phyloP scores from a whole-genome alignment of 2,797 vertebrate species.

The Sitta carolinensis region DNA sequence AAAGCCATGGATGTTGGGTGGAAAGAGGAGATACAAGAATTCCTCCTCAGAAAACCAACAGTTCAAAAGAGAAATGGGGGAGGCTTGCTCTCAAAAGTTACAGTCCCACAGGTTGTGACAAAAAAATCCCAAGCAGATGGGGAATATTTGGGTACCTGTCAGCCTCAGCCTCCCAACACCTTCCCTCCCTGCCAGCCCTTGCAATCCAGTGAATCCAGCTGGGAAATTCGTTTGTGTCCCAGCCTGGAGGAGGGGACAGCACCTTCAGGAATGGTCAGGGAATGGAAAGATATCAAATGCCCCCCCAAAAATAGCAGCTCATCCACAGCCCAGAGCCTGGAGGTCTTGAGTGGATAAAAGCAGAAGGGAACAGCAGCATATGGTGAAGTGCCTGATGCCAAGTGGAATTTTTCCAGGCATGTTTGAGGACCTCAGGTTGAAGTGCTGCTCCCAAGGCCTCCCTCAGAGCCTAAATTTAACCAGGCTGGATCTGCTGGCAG shows the following conservation, averaged over 20 bases:
- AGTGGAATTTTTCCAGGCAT: conserved; percentile 38
- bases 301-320: conserved; percentile 34
- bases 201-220: background rate
- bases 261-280: background rate
- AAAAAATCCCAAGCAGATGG: background rate
- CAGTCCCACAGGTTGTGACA: background rate
- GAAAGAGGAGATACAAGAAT: background rate
- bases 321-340: background rate
- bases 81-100: background rate
- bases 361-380: conserved; percentile 24
- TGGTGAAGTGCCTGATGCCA: conserved; percentile 35
- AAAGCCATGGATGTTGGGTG: background rate
- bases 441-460: conserved; percentile 36
- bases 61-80: background rate
- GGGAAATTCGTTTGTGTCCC: background rate
- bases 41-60: background rate
- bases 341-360: conserved; percentile 16
- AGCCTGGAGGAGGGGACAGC: background rate
- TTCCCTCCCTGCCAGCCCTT: background rate
- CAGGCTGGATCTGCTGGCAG: conserved; percentile 15
- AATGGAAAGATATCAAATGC: conserved; percentile 26
- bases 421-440: conserved; percentile 31
- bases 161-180: background rate
- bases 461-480: conserved; percentile 49
- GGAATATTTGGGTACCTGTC: background rate